Base-by-base conservation (phyloP, 2,888 invertebrate genomes). In the Drosophila eohydei region DNA sequence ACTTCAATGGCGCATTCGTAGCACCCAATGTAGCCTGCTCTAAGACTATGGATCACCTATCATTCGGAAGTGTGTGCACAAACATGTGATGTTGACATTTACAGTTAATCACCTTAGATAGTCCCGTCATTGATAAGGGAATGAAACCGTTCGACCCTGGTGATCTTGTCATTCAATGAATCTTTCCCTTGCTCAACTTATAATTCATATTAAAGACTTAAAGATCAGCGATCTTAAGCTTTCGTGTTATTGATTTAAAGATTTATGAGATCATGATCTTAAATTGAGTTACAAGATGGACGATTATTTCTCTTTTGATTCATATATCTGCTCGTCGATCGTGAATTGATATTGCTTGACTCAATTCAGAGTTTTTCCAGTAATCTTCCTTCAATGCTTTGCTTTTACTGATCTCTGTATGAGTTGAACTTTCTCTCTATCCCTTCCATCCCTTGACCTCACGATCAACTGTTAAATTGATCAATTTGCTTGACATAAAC, bases 11-110 rank as follows among this genome's bases (percentile, higher is more conserved):
- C 54, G 51, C 52, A 57, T 58, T 44, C 32, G 11, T 44, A 36
- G 5, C 28, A 28, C 38, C 34, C n/a, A 0, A 12, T 55, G 41
- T 14, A 4, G 36, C 30, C 11, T 21, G n/a, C 7, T 12, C 26
- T 51, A 74, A 74, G 59, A 58, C 74, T 8, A 32, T 55, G 44
- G 56, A 61, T 73, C 60, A 64, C 28, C 40, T 54, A 44, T 21
- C 54, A 43, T 38, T 41, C 30, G 51, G 34, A 16, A 38, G 32
- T 34, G 46, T 51, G 50, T 50, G 36, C 21, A 38, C 48, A 55
- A 38, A 30, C 77, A 68, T 73, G 79, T 68, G 64, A 51, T 64
- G 60, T 48, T 55, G 54, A 64, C 55, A 61, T 64, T 65, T 40
- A 14, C 58, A 73, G 67, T 61, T 58, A 58, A 68, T 40, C 54